A percentile compares a stretch with the other conserved stretches of the same genome.
These are phyloP conservation scores for Aradophagus sp. DNA, from an alignment of 1,140 invertebrate genomes.

Conservation along the genomic window DNA sequence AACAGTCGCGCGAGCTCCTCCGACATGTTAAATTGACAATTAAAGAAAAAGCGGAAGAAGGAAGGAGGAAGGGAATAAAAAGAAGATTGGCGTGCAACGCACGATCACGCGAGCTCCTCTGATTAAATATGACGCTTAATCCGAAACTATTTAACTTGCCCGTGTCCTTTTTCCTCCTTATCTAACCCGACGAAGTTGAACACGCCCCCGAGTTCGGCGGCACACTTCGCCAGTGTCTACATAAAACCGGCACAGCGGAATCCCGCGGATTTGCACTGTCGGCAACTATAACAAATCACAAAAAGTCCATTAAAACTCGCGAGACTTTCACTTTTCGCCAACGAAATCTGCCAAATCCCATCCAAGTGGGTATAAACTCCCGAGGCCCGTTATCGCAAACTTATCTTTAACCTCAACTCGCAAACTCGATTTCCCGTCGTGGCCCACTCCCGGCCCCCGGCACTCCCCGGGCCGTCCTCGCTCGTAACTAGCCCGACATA, in stretches of 20 bases:
- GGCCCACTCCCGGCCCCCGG: neutral
- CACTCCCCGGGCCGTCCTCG: neutral
- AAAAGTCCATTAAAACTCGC: constrained; percentile 48
- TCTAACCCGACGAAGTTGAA: constrained; percentile 35
- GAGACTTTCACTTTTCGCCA: constrained; percentile 44
- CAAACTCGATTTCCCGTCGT: constrained; percentile 39
- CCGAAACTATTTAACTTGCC: constrained; percentile 36
- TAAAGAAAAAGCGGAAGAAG: too few species aligned
- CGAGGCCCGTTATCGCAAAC: constrained; percentile 35
- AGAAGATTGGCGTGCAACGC: too few species aligned
- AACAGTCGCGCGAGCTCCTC: too few species aligned
- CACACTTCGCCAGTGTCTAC: constrained; percentile 38
- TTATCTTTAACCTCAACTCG: constrained; percentile 49
- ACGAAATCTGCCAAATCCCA: constrained; percentile 47
- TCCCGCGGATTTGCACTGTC: constrained; percentile 35
- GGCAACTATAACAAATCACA: constrained; percentile 39
- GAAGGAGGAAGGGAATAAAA: too few species aligned
- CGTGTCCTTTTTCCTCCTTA: constrained; percentile 33
- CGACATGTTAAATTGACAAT: too few species aligned
- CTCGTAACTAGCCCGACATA: constrained; percentile 37
- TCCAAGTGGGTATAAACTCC: constrained; percentile 46
- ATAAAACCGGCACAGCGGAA: constrained; percentile 44
- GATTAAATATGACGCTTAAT: constrained; percentile 49
- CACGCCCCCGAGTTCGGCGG: constrained; percentile 38
- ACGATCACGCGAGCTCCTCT: constrained; percentile 8